phyloP scores from a whole-genome alignment of 2,888 invertebrate species.

The Phaedon cochleariae region DNA sequence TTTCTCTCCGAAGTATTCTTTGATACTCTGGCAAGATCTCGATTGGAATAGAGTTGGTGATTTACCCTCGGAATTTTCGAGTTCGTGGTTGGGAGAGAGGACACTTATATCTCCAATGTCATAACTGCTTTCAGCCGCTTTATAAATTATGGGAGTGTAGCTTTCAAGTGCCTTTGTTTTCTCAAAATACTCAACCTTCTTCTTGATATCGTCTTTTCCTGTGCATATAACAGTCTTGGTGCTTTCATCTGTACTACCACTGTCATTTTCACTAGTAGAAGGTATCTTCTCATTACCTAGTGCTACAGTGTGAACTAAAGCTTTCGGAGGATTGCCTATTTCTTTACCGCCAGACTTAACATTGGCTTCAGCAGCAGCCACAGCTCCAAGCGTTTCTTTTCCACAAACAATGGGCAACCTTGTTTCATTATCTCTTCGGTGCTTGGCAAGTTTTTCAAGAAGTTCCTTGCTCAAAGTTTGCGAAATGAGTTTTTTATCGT shows the following conservation, averaged over 20 bases:
- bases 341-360: constrained; percentile 35
- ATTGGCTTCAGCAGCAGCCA: constrained; percentile 66
- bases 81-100: constrained; percentile 27
- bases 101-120: constrained; percentile 41
- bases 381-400: constrained; percentile 71
- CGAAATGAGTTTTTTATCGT: constrained; percentile 77
- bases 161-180: constrained; percentile 68
- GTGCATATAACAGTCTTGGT: constrained; percentile 76
- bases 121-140: constrained; percentile 63
- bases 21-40: constrained; percentile 77
- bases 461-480: constrained; percentile 78
- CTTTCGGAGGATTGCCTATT: constrained; percentile 55
- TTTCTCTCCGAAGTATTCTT: constrained; percentile 83
- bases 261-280: constrained; percentile 75
- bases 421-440: constrained; percentile 52
- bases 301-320: constrained; percentile 56
- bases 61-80: constrained; percentile 24
- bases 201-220: constrained; percentile 71
- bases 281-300: constrained; percentile 57
- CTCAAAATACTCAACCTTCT: constrained; percentile 84
- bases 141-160: constrained; percentile 59
- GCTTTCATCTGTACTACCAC: constrained; percentile 73
- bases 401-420: constrained; percentile 58
- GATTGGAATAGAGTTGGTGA: constrained; percentile 56
- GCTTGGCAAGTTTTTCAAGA: constrained; percentile 68